phyloP scores from a whole-genome alignment of 2,797 vertebrate genomes.

The Eospalax fontanierii region DNA sequence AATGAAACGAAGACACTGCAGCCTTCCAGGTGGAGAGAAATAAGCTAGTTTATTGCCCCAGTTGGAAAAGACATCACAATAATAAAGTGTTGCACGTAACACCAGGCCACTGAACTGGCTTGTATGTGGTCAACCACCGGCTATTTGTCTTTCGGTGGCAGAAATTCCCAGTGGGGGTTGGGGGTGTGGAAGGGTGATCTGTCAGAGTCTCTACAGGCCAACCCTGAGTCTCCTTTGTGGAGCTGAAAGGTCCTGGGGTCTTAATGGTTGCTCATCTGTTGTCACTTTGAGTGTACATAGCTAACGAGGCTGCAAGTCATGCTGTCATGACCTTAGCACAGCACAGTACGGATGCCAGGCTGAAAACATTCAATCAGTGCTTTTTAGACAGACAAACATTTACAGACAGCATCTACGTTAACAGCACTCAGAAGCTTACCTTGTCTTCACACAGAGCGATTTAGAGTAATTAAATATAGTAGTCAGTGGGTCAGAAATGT shows the following conservation, averaged over 20 bases:
- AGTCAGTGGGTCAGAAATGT: conserved; percentile 84
- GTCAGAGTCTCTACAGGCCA: background rate
- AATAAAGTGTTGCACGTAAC: background rate
- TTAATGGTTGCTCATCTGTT: background rate
- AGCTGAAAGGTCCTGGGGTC: background rate
- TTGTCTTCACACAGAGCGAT: conserved; percentile 85
- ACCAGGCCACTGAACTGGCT: background rate
- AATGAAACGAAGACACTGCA: background rate
- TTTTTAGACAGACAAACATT: conserved; percentile 82
- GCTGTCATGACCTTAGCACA: background rate
- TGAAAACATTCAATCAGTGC: conserved; percentile 69
- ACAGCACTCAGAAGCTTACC: conserved; percentile 80
- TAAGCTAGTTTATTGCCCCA: background rate
- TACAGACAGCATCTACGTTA: conserved; percentile 68
- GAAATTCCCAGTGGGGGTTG: background rate
- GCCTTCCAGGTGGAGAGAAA: background rate
- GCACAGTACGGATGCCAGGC: background rate
- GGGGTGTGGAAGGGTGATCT: background rate
- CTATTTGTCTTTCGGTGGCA: background rate
- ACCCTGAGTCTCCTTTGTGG: background rate
- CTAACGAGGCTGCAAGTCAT: background rate
- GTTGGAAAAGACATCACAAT: background rate
- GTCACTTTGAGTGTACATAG: conserved; percentile 21
- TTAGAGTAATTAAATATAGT: conserved; percentile 86
- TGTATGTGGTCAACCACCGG: background rate